Evolutionary conservation across 2,113 vertebrate genomes (phyloP).

Genomic region (Lepus americanus): DNA sequence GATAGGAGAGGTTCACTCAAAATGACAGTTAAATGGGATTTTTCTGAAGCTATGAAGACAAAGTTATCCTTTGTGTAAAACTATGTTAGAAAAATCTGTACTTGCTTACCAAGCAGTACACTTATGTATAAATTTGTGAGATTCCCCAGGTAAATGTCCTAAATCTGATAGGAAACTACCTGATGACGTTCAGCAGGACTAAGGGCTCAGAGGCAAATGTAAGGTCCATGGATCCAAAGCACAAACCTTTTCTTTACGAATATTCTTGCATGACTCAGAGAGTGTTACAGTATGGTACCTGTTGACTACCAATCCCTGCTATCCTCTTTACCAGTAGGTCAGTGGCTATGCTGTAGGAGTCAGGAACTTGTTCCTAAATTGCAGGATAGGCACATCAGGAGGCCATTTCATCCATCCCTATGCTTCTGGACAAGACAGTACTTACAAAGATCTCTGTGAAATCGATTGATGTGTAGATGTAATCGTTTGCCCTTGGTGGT

Average conservation of each 20-base stretch:
- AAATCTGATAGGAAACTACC: neutral
- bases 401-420: constrained; percentile 64
- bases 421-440: constrained; percentile 60
- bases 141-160: neutral
- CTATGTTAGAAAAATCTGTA: neutral
- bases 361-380: constrained; percentile 69
- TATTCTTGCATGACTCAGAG: neutral
- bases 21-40: constrained; percentile 6
- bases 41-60: neutral
- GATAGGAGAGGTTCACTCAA: neutral
- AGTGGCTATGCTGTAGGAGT: constrained; percentile 58
- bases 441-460: constrained; percentile 65
- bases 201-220: neutral
- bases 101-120: neutral
- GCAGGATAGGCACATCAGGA: constrained; percentile 70
- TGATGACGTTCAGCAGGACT: neutral
- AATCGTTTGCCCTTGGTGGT: constrained; percentile 55
- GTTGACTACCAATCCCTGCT: constrained; percentile 37
- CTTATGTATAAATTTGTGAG: neutral
- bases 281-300: constrained; percentile 34
- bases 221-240: neutral
- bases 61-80: neutral
- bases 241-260: neutral
- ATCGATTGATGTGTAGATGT: constrained; percentile 61
- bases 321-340: neutral